Evolutionary conservation across 2,888 invertebrate species (phyloP), one percentile per base, ranked within the genome.

Genomic region (Megamerina dolium): DNA sequence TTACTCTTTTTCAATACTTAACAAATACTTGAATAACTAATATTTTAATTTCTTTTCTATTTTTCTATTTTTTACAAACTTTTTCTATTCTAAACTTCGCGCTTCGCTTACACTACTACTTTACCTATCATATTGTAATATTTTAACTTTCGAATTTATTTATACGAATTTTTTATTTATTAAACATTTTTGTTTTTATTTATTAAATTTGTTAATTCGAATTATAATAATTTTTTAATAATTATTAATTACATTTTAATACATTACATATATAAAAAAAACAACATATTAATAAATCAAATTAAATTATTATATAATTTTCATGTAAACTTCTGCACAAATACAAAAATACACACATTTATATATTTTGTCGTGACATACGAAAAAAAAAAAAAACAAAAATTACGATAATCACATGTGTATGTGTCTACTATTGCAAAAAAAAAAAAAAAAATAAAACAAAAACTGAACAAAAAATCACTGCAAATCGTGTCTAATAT

Each of bases 381-480:
- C 17, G 16, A 38, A 43, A 38, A 27, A n/a, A 29, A 21, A 37
- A 18, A 31, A 23, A n/a, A 32, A 37, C 16, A 29, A 30, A 29
- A 14, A 32, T 16, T 21, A 12, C 21, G 16, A 32, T 32, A 37
- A 41, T 42, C 46, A 45, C 34, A 27, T 14, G 14, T 32, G 36
- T 37, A 32, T 21, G 36, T 23, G 38, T 18, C 29, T 34, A n/a
- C 17, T 29, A 32, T 38, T 37, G 31, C 44, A 17, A 41, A 41
- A n/a, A 20, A 38, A 21, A 32, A 10, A 29, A 39, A 39, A 35
- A 13, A 13, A 19, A 37, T 17, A n/a, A 4, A 33, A 33, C 21
- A 26, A 13, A 12, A 37, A 23, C 14, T 12, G n/a, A 33, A 21
- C 17, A 23, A 12, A 19, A 34, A 29, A 18, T 17, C 14, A 29